A percentile compares a stretch with the other conserved stretches of the same genome.
These are phyloP conservation scores for Galeopterus variegatus DNA, from an alignment of 2,113 vertebrate species.

Conservation along the genomic window DNA sequence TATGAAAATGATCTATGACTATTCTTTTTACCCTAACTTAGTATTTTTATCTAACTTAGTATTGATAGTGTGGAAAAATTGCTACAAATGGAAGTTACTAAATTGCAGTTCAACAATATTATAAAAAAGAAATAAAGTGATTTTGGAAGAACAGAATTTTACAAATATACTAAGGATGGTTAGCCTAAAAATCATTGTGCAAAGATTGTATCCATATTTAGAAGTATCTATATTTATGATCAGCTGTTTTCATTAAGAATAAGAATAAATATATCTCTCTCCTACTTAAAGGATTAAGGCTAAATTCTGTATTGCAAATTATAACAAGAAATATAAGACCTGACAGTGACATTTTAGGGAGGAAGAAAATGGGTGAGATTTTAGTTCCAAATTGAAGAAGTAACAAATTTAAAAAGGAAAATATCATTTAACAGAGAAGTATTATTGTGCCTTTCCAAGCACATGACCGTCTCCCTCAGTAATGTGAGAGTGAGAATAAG, in stretches of 20 bases:
- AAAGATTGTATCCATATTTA: constrained; percentile 44
- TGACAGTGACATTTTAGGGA: not conserved
- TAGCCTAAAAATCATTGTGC: not conserved
- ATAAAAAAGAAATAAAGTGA: not conserved
- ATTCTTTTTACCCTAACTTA: not conserved
- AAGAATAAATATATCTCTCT: constrained; percentile 41
- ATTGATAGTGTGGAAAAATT: not conserved
- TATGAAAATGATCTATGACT: not conserved
- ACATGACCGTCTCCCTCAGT: not conserved
- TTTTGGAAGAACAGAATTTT: constrained; percentile 52
- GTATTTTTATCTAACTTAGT: not conserved
- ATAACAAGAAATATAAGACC: not conserved
- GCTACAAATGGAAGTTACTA: not conserved
- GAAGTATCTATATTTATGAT: constrained; percentile 21
- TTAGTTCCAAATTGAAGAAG: constrained; percentile 36
- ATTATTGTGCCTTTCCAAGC: not conserved
- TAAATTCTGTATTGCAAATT: constrained; percentile 21
- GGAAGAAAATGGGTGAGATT: constrained; percentile 49
- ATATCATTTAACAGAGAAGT: constrained; percentile 9
- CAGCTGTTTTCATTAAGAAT: constrained; percentile 37
- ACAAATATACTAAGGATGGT: not conserved
- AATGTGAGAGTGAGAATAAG: not conserved
- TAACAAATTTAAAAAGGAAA: constrained; percentile 9
- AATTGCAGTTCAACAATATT: not conserved
- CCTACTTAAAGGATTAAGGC: not conserved